Evolutionary conservation across 2,113 vertebrate genomes (phyloP), one percentile per base, ranked within the genome.

Genomic region (Bagarius yarrelli): DNA sequence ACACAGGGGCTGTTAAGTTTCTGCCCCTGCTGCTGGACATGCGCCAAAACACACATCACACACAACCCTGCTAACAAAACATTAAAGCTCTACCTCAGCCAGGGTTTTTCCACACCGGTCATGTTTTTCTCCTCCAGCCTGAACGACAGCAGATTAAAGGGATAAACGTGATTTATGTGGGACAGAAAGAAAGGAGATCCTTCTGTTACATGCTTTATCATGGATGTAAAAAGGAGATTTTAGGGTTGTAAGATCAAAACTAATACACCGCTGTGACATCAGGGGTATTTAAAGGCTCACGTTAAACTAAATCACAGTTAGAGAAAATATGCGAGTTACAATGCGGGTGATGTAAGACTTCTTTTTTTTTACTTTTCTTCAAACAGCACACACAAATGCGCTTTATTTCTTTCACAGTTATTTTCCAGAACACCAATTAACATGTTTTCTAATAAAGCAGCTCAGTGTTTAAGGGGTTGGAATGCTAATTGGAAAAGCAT

Each of bases 61-160:
- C 69, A 52, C 74, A 27, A 75, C 32, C n/a, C 71, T 89, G 86
- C 88, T 85, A 86, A 74, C 86, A 87, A 84, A 56, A 86, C 86
- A 89, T 92, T 90, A 82, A 88, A 89, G 90, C 83, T 79, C 76
- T 79, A 82, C 83, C 86, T 87, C 85, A 87, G 81, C 83, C 85
- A 9, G 83, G 89, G 83, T 89, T 93, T 93, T 93, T 92, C 91
- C 92, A 91, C 86, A 57, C 84, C 76, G 84, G 84, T 83, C 85
- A 81, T 84, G 81, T 67, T 27, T 18, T 3, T 44, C 86, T 44
- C 70, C 56, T 84, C 74, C 19, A 55, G 73, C 82, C 69, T 81
- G 86, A 81, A 76, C 80, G 76, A 86, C 70, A 83, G 83, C 73
- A 57, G 86, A 89, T 84, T 83, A 87, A 85, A 88, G 86, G 73